Conservation (phyloP, 2,113 vertebrate genomes). For the Mesembrinibis cayennensis region DNA sequence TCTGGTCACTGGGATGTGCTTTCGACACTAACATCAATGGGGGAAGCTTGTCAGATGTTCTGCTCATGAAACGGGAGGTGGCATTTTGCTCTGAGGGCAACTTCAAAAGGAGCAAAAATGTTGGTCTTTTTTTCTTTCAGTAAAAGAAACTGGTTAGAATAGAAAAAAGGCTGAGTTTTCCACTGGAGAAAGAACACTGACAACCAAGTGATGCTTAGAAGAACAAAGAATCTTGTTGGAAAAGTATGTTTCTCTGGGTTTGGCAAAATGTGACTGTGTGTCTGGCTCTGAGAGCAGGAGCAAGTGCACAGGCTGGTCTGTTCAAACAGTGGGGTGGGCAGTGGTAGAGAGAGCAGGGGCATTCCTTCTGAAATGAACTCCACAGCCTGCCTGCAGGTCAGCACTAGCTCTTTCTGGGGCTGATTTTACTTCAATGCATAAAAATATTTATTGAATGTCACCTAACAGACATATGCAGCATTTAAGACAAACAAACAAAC, state of each 20-base stretch:
- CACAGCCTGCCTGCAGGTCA: neutral
- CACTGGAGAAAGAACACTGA: neutral
- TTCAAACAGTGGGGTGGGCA: fast-evolving
- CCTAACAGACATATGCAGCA: no score
- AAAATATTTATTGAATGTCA: neutral
- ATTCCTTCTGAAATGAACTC: neutral
- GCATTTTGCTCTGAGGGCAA: neutral
- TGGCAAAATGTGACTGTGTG: fast-evolving
- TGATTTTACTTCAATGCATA: neutral
- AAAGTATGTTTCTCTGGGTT: neutral
- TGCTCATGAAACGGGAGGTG: neutral
- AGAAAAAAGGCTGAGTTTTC: neutral
- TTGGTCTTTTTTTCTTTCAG: neutral
- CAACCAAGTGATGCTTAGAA: neutral
- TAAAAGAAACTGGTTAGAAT: neutral
- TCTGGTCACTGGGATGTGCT: neutral
- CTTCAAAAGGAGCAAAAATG: neutral
- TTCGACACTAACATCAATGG: neutral
- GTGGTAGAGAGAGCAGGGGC: neutral
- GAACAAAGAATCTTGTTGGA: neutral
- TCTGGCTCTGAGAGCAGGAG: neutral
- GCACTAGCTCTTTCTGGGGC: neutral
- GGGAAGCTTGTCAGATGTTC: neutral
- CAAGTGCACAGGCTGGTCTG: fast-evolving
- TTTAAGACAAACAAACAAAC: neutral